Evolutionary conservation across 1,140 invertebrate species (phyloP), one percentile per base, ranked within the genome.

Genomic region (Phthorimaea operculella): DNA sequence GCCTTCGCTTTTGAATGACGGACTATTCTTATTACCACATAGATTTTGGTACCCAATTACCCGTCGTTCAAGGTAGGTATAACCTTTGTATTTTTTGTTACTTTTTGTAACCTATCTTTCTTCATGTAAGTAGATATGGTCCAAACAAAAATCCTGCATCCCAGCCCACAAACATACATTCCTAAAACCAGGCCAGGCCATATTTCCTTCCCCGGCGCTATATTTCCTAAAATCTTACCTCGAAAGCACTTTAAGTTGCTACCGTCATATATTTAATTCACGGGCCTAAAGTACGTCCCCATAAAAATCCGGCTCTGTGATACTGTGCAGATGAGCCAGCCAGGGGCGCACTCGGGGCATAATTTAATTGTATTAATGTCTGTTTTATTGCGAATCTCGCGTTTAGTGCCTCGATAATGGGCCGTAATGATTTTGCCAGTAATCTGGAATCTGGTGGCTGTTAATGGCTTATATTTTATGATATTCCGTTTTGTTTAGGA

Each of bases 311-410:
- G 57, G 65, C 67, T 56, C 57, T 64, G 67, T 78, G 79, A 84
- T 76, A 72, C 71, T 81, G 79, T 77, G 74, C 81, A 84, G 81
- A 84, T 80, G 79, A 83, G 73, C 63, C 62, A 47, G 50, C 63
- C 75, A 76, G 79, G 76, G 72, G 58, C 72, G 79, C 70, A 83
- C 74, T 83, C 63, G 58, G 63, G 49, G 57, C 39, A 68, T 77
- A 79, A 81, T 81, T 76, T 75, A 75, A 82, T 84, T 82, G 66
- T 79, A 76, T 77, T 82, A 79, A 80, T 73, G 76, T 74, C 74
- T 72, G 67, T 79, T 84, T 84, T 82, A 84, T 76, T 73, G 78
- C 77, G 76, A 84, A 83, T 84, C 79, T 74, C 76, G 66, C 65
- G 68, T 77, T 82, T 73, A 76, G 60, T 76, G 68, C 59, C 59